Base-by-base conservation (phyloP, 2,888 invertebrate genomes). In the Iphiclides podalirius region DNA sequence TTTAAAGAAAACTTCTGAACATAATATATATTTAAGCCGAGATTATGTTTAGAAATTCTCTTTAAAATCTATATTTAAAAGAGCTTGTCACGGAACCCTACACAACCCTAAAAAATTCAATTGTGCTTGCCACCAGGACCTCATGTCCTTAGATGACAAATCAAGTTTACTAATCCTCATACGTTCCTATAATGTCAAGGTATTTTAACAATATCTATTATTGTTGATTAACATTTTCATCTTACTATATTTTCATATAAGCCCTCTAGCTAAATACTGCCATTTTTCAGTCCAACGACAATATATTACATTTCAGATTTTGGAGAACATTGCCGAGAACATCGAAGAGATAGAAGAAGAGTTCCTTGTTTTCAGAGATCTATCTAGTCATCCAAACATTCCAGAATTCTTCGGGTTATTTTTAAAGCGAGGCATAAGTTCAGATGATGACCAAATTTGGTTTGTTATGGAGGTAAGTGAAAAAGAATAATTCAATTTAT, bases 331-430 rank as follows among this genome's bases (percentile, higher is more conserved):
- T 40, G 91, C 93, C 0, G 95, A 95, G 70, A 94, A 94, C 63
- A 91, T 95, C 52, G 94, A 95, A 72, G 95, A 95, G 77, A 94
- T 95, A 53, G 95, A 95, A 78, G 94, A 94, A 63, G 95, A 95
- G 70, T 94, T 92, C 67, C 79, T 92, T 13, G 93, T 95, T 4
- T 90, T 95, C 34, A 86, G 93, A 15, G 94, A 95, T 66, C 83
- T 94, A 42, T 93, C 93, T 45, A 88, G 91, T 43, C 95, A 95
- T 75, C 92, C 93, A 7, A 95, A 95, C 74, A 91, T 95, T 47
- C 95, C 95, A 0, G 85, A 91, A 49, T 95, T 95, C 70, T 90
- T 93, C 61, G 95, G 95, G 3, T 81, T 95, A 31, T 95, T 91
- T 76, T 76, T 95, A 52, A 93, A 92, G 64, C 87, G 91, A 46